phyloP scores from a whole-genome alignment of 2,797 vertebrate species.

The Fistularia commersonii region DNA sequence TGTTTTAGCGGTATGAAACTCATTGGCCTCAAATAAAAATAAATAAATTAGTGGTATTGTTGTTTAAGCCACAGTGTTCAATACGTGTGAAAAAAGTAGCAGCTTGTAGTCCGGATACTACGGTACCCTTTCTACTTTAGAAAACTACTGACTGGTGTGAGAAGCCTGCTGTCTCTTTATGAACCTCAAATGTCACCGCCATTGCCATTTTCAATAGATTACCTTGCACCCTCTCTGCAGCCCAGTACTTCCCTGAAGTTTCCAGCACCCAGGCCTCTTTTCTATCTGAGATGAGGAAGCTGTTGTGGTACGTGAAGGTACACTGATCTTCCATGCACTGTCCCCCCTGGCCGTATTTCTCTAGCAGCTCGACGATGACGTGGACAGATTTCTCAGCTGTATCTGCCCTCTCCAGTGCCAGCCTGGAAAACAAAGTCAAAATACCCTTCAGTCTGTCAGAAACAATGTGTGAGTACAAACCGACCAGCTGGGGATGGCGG shows the following conservation, averaged over 20 bases:
- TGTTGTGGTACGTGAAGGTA: conserved; percentile 93
- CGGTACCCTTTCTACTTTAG: too few species aligned
- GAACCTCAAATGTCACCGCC: background rate
- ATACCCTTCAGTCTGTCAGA: background rate
- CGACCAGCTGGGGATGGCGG: too few species aligned
- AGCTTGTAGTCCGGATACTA: too few species aligned
- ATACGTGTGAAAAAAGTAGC: too few species aligned
- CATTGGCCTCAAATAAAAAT: too few species aligned
- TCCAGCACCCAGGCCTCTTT: conserved; percentile 94
- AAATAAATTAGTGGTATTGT: too few species aligned
- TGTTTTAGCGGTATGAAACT: too few species aligned
- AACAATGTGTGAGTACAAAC: background rate
- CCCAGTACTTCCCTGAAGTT: conserved; percentile 91
- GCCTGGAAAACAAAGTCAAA: conserved; percentile 65
- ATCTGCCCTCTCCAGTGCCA: conserved; percentile 91
- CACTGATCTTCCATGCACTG: conserved; percentile 86
- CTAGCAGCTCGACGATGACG: conserved; percentile 85
- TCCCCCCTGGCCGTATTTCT: conserved; percentile 90
- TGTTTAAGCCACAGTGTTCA: too few species aligned
- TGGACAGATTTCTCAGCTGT: conserved; percentile 86
- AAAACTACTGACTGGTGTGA: too few species aligned
- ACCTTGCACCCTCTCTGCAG: conserved; percentile 92
- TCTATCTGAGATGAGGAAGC: conserved; percentile 93
- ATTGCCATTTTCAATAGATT: conserved; percentile 22
- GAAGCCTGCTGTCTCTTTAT: background rate